Evolutionary conservation across 1,140 invertebrate species (phyloP), one percentile per base, ranked within the genome.

Genomic region (Bombus waltoni): DNA sequence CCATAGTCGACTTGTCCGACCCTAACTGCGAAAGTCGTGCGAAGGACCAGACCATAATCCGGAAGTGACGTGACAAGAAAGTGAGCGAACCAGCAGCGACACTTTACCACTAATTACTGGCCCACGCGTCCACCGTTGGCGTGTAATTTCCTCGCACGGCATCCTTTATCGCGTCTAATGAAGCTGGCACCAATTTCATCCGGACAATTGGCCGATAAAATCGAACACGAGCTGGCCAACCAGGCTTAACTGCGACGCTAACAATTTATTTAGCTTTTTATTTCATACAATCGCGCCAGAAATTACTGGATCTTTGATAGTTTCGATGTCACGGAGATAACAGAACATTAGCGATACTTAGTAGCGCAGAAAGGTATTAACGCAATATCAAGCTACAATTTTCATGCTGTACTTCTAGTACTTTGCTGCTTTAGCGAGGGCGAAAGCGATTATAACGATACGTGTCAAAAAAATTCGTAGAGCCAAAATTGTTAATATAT

Each of bases 21-120:
- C 65, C 66, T 74, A 89, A 88, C 70, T 70, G 72, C 38, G 76
- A 87, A 76, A 72, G 59, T 83, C 65, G 79, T 18, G 38, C 35
- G 62, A 87, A 81, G 76, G 80, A 57, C 68, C 78, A n/a, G 38
- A 35, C 79, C 88, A 87, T 89, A 91, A 91, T 91, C 86, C 88
- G 75, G 78, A 89, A 85, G 74, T 91, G 86, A 91, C 88, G 84
- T 85, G 89, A 89, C 86, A 88, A 91, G 88, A 89, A 91, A 89
- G 81, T 66, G 74, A 68, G 66, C 79, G 59, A 65, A 84, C 71
- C 76, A 40, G 25, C 70, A 70, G 62, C 73, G 80, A 44, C 82
- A 83, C 70, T 91, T 87, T 88, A 83, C 57, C 83, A 71, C 72
- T 91, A 91, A 91, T 91, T 91, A 88, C 85, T 81, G 78, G n/a